Evolutionary conservation across 1,140 invertebrate genomes (phyloP).

Genomic region (Penaeus japonicus): DNA sequence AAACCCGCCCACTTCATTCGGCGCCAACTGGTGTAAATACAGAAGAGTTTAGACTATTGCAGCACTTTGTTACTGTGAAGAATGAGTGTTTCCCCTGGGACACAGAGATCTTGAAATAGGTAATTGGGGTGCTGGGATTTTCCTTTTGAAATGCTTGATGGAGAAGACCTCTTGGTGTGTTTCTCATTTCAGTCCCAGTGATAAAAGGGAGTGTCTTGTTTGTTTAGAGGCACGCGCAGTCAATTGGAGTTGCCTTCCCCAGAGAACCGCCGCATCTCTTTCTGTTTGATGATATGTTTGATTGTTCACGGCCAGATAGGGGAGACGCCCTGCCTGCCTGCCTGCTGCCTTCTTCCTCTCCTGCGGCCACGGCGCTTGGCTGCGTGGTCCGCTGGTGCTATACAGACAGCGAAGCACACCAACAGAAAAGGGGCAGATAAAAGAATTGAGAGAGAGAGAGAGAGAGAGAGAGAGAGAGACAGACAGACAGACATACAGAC

Average conservation of each 20-base stretch:
- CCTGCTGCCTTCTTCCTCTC: no score
- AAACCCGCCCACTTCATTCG: constrained; percentile 2
- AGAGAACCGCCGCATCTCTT: background rate
- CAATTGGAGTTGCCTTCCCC: constrained; percentile 39
- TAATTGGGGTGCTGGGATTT: constrained; percentile 34
- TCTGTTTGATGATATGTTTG: constrained; percentile 39
- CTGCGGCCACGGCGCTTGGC: no score
- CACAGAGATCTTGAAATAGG: constrained; percentile 53
- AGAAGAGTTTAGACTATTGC: constrained; percentile 30
- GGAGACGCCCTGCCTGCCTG: no score
- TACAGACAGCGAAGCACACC: no score
- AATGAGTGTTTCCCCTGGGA: constrained; percentile 29
- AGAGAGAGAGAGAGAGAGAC: background rate
- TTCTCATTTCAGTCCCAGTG: constrained; percentile 52
- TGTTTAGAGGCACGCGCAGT: constrained; percentile 28
- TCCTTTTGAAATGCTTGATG: constrained; percentile 34
- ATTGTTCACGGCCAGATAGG: background rate
- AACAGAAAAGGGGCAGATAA: no score
- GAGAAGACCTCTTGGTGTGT: background rate
- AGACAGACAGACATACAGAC: background rate
- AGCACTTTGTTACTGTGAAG: constrained; percentile 48
- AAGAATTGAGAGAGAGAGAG: no score
- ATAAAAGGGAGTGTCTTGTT: constrained; percentile 40
- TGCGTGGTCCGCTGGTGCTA: no score
- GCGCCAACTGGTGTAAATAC: constrained; percentile 40